Percentiles rank a stretch among this genome's conserved stretches.
phyloP scores from a whole-genome alignment of 2,888 invertebrate species.

The Melieria picta region DNA sequence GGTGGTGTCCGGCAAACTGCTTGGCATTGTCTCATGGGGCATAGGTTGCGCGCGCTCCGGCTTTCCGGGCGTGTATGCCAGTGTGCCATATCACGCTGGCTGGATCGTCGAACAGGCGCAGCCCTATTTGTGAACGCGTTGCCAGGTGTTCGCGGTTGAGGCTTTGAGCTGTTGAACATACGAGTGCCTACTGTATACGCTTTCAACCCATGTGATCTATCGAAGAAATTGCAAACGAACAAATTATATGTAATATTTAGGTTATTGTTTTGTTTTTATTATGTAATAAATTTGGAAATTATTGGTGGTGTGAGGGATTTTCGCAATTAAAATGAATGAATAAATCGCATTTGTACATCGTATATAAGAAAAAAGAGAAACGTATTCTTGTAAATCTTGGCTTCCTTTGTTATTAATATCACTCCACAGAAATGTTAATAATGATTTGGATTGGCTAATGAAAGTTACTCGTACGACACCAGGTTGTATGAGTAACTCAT shows the following conservation, averaged over 20 bases:
- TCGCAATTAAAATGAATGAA: no score
- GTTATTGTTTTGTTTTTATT: no score
- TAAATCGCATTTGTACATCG: no score
- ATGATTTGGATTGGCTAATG: no score
- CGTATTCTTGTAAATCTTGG: no score
- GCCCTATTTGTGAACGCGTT: constrained; percentile 44
- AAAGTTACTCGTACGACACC: no score
- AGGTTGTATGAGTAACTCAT: no score
- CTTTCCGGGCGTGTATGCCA: constrained; percentile 59
- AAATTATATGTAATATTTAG: constrained; percentile 11
- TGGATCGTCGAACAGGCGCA: constrained; percentile 52
- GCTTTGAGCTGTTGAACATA: background rate
- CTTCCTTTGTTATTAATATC: no score
- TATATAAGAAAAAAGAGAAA: no score
- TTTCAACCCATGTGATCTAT: background rate
- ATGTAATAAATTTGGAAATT: no score
- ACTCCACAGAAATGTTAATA: no score
- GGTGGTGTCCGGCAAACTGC: constrained; percentile 48
- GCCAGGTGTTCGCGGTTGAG: background rate
- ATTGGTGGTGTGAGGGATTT: no score
- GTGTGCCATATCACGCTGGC: constrained; percentile 44
- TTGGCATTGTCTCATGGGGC: constrained; percentile 62
- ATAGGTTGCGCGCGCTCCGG: constrained; percentile 55
- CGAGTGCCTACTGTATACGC: background rate
- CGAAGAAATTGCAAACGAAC: constrained; percentile 12